Conservation (phyloP, 2,888 invertebrate genomes). For the Amiota communis region DNA sequence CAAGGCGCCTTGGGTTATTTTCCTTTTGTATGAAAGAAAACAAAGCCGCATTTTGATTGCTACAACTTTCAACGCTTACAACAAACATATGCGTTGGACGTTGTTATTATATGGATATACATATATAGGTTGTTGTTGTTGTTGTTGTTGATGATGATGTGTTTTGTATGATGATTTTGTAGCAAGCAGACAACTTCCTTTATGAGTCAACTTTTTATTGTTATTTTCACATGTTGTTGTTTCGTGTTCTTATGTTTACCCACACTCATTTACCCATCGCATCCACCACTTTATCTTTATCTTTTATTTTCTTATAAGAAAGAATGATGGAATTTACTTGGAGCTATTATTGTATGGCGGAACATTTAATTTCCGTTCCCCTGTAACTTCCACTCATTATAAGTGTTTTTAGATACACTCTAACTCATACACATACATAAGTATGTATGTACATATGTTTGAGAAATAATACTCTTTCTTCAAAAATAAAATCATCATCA, state of each 20-base stretch:
- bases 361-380: constrained; percentile 19
- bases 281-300: no score
- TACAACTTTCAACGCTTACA: neutral
- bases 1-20: constrained; percentile 22
- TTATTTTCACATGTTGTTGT: constrained; percentile 1
- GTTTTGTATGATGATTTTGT: neutral
- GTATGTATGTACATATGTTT: no score
- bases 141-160: neutral
- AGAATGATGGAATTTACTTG: neutral
- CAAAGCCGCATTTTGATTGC: constrained; percentile 1
- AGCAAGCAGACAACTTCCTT: constrained; percentile 18
- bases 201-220: constrained; percentile 1
- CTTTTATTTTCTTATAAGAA: neutral
- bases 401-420: neutral
- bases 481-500: no score
- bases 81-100: neutral
- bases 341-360: neutral
- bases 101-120: neutral
- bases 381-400: neutral
- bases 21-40: constrained; percentile 5
- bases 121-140: neutral
- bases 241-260: neutral
- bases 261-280: no score
- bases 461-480: no score
- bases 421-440: neutral